Evolutionary conservation across 1,140 invertebrate species (phyloP).

Genomic region (Nixonia krombeini): DNA sequence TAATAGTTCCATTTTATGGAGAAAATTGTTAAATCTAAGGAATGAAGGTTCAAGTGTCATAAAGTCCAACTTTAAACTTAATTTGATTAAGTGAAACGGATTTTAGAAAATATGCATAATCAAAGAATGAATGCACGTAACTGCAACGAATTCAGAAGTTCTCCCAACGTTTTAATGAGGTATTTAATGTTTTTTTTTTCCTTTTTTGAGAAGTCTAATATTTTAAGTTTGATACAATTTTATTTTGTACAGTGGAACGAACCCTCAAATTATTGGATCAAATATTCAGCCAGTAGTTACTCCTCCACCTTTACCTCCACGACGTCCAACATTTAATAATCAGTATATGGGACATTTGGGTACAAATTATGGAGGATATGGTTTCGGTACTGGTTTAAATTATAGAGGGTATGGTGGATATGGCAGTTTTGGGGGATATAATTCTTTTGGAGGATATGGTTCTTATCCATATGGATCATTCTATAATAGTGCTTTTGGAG

Average conservation of each 20-base stretch:
- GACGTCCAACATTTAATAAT: conserved; percentile 46
- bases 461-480: conserved; percentile 59
- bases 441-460: conserved; percentile 53
- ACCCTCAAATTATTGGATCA: conserved; percentile 31
- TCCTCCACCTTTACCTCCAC: conserved; percentile 60
- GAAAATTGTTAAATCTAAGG: no score
- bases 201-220: not conserved
- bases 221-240: not conserved
- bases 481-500: conserved; percentile 61
- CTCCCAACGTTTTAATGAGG: conserved; percentile 46
- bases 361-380: conserved; percentile 51
- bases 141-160: conserved; percentile 52
- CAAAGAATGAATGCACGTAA: conserved; percentile 39
- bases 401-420: conserved; percentile 34
- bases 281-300: conserved; percentile 17
- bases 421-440: conserved; percentile 57
- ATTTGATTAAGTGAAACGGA: no score
- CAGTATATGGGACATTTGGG: conserved; percentile 57
- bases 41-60: no score
- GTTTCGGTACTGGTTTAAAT: conserved; percentile 19
- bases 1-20: no score
- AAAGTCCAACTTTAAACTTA: no score
- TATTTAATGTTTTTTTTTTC: conserved; percentile 27
- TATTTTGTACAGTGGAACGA: conserved; percentile 22
- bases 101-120: conserved; percentile 54